A percentile compares a stretch with the other conserved stretches of the same genome.
Evolutionary conservation across 2,797 vertebrate species (phyloP).

Genomic region (Okamejei kenojei): DNA sequence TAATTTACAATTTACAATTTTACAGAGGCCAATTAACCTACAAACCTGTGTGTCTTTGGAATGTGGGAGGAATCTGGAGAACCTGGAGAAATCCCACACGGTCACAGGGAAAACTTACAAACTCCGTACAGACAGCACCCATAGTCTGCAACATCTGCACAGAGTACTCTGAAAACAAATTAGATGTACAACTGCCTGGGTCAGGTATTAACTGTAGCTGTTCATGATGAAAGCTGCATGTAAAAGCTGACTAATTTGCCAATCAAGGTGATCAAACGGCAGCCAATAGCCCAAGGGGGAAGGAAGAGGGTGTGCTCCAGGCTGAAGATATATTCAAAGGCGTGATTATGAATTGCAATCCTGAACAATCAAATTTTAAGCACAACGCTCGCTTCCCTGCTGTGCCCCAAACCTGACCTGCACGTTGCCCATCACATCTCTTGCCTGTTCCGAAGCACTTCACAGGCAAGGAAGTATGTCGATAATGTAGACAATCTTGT

Average conservation of each 20-base stretch:
- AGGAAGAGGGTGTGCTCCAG: background rate
- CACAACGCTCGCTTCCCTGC: background rate
- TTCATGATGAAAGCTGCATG: background rate
- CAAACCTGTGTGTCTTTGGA: no score
- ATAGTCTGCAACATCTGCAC: background rate
- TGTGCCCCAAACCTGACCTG: background rate
- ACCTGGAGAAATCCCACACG: no score
- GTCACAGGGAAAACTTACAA: no score
- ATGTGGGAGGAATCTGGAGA: no score
- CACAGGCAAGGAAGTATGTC: background rate
- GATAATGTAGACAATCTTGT: background rate
- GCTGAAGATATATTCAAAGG: background rate
- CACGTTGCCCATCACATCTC: no score
- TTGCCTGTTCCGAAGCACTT: background rate
- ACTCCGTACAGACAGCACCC: no score
- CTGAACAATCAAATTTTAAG: background rate
- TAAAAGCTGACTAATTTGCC: background rate
- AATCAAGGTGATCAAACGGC: background rate
- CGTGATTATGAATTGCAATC: background rate
- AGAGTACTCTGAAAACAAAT: background rate
- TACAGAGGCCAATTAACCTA: no score
- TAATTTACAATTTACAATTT: no score
- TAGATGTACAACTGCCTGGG: background rate
- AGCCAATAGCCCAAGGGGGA: background rate
- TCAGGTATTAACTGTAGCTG: background rate